A percentile compares a stretch with the other conserved stretches of the same genome.
phyloP scores from a whole-genome alignment of 2,888 invertebrate species.

The Steromphala cineraria region DNA sequence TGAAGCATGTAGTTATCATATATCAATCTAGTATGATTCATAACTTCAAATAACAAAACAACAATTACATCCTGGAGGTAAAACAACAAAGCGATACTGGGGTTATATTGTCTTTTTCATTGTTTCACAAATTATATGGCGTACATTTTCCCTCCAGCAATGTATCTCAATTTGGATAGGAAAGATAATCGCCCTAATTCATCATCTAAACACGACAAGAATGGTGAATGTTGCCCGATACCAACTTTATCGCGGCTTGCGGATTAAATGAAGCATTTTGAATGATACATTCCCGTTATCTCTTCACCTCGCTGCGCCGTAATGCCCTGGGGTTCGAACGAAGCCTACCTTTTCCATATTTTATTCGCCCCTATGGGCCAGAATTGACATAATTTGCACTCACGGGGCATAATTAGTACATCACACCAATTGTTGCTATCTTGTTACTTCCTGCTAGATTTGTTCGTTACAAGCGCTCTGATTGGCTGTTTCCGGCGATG shows the following conservation, averaged over 20 bases:
- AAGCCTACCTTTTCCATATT: neutral
- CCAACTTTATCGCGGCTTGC: neutral
- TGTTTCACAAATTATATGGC: neutral
- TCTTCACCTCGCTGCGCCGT: neutral
- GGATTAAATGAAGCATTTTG: neutral
- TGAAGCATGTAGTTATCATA: too few species aligned
- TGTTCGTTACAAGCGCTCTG: neutral
- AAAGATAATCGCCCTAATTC: neutral
- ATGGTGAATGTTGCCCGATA: neutral
- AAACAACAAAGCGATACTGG: too few species aligned
- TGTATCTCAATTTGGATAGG: neutral
- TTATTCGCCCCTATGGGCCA: neutral
- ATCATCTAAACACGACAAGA: slow-evolving; percentile 1
- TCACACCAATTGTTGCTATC: neutral
- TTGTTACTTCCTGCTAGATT: neutral
- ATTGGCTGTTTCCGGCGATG: neutral
- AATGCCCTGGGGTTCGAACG: neutral
- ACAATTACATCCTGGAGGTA: too few species aligned
- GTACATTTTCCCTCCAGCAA: neutral
- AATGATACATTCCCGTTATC: neutral
- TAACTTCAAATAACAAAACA: too few species aligned
- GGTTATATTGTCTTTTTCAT: neutral
- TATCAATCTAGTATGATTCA: too few species aligned
- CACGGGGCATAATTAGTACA: neutral
- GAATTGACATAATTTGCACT: neutral